Evolutionary conservation across 2,113 vertebrate species (phyloP).

Genomic region (Rhea americana): DNA sequence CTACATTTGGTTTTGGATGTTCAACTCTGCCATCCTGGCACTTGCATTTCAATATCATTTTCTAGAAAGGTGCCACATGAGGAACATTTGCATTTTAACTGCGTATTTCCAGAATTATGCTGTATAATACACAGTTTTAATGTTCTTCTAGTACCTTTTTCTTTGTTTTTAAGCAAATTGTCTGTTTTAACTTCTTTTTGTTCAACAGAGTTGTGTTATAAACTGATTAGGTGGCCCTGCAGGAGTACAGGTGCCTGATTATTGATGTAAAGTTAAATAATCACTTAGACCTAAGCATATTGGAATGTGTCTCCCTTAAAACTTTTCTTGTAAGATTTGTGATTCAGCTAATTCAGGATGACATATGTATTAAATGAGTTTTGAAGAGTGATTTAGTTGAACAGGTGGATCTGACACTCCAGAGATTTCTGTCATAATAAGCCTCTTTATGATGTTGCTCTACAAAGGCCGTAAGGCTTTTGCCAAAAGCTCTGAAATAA

Average conservation of each 20-base stretch:
- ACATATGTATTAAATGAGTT: conserved; percentile 5
- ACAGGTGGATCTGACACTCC: not conserved
- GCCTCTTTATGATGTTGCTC: not conserved
- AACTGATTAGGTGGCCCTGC: conserved; percentile 14
- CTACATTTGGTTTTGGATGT: not conserved
- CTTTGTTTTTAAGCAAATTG: not conserved
- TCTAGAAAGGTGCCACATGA: not conserved
- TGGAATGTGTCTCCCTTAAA: conserved; percentile 11
- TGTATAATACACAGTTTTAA: not conserved
- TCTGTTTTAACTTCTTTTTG: not conserved
- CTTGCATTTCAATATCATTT: not conserved
- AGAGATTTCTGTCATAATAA: not conserved
- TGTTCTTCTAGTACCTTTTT: not conserved
- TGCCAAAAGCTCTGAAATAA: not conserved
- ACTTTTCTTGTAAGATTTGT: conserved; percentile 10
- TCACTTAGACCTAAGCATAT: conserved; percentile 10
- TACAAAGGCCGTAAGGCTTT: not conserved
- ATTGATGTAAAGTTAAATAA: conserved; percentile 18
- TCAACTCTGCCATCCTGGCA: not conserved
- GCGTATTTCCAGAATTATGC: not conserved
- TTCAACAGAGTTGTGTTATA: conserved; percentile 12
- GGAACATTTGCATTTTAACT: not conserved
- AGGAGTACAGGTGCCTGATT: conserved; percentile 23
- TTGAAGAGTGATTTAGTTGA: not conserved
- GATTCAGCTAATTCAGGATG: conserved; percentile 25